Evolutionary conservation across 2,888 invertebrate genomes (phyloP).

Genomic region (Coleophora deauratella): DNA sequence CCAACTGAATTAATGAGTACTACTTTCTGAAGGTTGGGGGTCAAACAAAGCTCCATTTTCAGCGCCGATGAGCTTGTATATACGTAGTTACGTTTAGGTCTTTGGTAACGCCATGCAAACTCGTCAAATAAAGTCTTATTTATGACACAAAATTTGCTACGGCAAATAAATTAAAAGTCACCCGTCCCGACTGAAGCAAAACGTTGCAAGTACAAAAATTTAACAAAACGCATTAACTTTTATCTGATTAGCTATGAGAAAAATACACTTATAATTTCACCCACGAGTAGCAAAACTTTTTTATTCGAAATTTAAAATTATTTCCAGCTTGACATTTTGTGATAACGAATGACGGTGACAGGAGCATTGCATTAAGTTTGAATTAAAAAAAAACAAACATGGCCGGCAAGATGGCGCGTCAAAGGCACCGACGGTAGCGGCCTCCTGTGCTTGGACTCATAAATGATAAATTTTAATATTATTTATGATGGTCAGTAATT

Average conservation of each 20-base stretch:
- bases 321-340: conserved; percentile 25
- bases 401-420: conserved; percentile 59
- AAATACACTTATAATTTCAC: conserved; percentile 16
- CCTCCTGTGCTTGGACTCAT: conserved; percentile 56
- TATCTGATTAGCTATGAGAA: conserved; percentile 14
- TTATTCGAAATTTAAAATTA: conserved; percentile 28
- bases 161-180: too few relatives aligned
- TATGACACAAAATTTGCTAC: too few relatives aligned
- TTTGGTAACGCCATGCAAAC: too few relatives aligned
- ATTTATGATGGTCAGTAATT: conserved; percentile 50
- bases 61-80: too few relatives aligned
- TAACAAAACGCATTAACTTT: conserved; percentile 17
- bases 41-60: too few relatives aligned
- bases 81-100: too few relatives aligned
- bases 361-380: conserved; percentile 58
- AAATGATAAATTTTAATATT: conserved; percentile 71
- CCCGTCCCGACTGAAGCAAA: too few relatives aligned
- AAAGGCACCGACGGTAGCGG: conserved; percentile 66
- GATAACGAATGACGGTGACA: conserved; percentile 61
- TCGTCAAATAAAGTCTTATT: too few relatives aligned
- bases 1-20: too few relatives aligned
- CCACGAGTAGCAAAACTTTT: conserved; percentile 35
- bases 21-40: too few relatives aligned
- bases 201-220: neutral
- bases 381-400: conserved; percentile 52